These are phyloP conservation scores for Chouioia cunea DNA, from an alignment of 2,888 invertebrate genomes.

Conservation along the genomic window DNA sequence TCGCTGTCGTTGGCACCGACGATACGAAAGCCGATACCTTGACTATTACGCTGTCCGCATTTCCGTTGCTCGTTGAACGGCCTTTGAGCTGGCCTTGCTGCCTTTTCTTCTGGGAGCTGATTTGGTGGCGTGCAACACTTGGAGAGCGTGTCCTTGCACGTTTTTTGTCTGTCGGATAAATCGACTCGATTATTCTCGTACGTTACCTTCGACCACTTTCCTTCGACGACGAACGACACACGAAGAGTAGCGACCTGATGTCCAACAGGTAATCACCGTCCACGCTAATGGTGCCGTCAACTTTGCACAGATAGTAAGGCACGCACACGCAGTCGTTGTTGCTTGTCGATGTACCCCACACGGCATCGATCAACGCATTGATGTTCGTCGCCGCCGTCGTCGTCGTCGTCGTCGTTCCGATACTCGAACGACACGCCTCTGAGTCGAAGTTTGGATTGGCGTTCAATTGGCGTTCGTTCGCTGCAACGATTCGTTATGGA, in stretches of 20 bases:
- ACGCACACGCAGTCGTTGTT: constrained; percentile 77
- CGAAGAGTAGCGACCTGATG: constrained; percentile 71
- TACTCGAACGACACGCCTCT: too few relatives aligned
- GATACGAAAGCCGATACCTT: constrained; percentile 81
- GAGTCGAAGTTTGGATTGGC: too few relatives aligned
- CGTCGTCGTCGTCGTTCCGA: constrained; percentile 16
- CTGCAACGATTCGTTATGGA: too few relatives aligned
- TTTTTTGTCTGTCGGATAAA: neutral
- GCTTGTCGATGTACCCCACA: constrained; percentile 28
- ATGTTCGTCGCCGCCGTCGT: too few relatives aligned
- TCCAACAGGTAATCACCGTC: constrained; percentile 83
- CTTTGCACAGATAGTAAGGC: constrained; percentile 81
- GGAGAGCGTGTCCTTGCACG: too few relatives aligned
- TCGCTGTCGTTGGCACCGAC: constrained; percentile 76
- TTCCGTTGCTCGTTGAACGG: constrained; percentile 60
- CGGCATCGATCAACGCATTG: constrained; percentile 47
- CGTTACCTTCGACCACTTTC: neutral
- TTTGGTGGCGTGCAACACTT: too few relatives aligned
- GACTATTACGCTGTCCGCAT: constrained; percentile 80
- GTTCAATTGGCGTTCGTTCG: too few relatives aligned
- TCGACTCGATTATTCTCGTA: too few relatives aligned
- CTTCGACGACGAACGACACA: neutral
- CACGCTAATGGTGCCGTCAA: constrained; percentile 76
- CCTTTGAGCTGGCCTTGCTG: constrained; percentile 2
- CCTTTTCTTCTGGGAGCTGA: too few relatives aligned